Evolutionary conservation across 1,140 invertebrate species (phyloP).

Genomic region (Heliconius melpomene): DNA sequence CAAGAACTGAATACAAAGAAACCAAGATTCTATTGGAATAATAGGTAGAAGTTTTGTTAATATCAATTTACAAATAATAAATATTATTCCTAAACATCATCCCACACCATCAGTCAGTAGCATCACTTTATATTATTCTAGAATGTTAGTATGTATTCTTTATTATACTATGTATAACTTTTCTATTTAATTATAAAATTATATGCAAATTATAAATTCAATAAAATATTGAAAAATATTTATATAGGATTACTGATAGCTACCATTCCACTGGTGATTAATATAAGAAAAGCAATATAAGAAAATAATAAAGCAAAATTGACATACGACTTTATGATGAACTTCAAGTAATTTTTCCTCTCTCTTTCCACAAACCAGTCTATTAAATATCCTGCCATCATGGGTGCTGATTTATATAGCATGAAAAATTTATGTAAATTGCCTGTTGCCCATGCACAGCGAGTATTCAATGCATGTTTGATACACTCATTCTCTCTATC

Average conservation of each 20-base stretch:
- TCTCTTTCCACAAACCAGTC: conserved; percentile 98
- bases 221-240: not conserved
- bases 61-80: no score
- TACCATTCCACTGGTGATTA: not conserved
- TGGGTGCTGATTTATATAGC: conserved; percentile 92
- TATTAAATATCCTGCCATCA: conserved; percentile 98
- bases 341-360: conserved; percentile 93
- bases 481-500: conserved; percentile 93
- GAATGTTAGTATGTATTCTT: no score
- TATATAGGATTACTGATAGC: not conserved
- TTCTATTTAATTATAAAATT: no score
- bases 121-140: no score
- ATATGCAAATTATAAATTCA: not conserved
- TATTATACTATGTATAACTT: no score
- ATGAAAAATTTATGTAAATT: conserved; percentile 97
- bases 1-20: no score
- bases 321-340: conserved; percentile 98
- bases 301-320: conserved; percentile 45
- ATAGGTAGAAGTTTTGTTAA: no score
- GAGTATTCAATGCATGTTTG: conserved; percentile 91
- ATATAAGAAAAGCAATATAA: conserved; percentile 17
- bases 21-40: no score
- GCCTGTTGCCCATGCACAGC: conserved; percentile 93
- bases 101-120: no score
- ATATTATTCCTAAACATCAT: no score